Evolutionary conservation across 1,140 invertebrate species (phyloP).

Genomic region (Tenebrio molitor): DNA sequence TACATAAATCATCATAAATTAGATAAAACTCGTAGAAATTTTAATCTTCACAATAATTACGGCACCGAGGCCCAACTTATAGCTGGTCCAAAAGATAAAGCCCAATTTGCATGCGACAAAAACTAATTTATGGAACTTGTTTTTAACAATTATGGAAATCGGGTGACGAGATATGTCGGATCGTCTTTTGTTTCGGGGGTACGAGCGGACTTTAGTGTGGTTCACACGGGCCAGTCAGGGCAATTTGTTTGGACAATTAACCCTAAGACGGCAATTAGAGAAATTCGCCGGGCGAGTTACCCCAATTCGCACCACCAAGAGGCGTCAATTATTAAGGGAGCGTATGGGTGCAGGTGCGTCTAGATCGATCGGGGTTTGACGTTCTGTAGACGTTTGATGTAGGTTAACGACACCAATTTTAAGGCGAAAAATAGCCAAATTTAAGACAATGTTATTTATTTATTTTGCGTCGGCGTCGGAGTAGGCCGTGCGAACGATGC

Average conservation of each 20-base stretch:
- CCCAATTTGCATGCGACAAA: no score
- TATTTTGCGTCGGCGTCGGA: slow-evolving; percentile 30
- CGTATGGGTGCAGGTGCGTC: not conserved
- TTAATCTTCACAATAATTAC: no score
- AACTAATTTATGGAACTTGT: no score
- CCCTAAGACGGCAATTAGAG: not conserved
- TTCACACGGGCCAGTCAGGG: no score
- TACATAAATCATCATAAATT: no score
- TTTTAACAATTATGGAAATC: no score
- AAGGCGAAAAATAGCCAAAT: slow-evolving; percentile 21
- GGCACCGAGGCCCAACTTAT: no score
- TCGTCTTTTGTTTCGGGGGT: no score
- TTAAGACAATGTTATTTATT: slow-evolving; percentile 31
- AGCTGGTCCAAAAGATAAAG: no score
- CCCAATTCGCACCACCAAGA: not conserved
- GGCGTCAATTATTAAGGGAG: not conserved
- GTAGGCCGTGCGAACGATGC: slow-evolving; percentile 10
- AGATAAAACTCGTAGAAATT: no score
- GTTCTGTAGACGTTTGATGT: not conserved
- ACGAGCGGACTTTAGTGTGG: no score
- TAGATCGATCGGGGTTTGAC: not conserved
- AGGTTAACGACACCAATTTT: slow-evolving; percentile 25
- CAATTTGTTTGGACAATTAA: not conserved
- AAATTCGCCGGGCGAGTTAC: not conserved
- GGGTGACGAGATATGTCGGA: no score